phyloP scores from a whole-genome alignment of 1,140 invertebrate species.

The Monochamus saltuarius region DNA sequence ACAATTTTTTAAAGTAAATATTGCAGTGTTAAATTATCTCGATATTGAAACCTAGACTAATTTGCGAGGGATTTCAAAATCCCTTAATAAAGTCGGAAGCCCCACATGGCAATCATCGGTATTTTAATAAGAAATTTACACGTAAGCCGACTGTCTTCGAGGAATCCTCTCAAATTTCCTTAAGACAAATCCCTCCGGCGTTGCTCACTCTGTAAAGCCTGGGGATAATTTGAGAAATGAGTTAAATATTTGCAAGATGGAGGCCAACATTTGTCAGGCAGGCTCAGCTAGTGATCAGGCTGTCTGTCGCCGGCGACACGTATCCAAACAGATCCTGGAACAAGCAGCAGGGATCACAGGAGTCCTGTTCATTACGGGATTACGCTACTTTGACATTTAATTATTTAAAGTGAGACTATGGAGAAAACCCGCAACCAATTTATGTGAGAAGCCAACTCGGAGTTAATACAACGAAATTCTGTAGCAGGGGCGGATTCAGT shows the following conservation, averaged over 20 bases:
- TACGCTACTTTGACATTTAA: conserved; percentile 47
- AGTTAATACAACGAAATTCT: conserved; percentile 24
- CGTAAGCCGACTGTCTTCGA: too few relatives aligned
- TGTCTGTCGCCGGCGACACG: conserved; percentile 19
- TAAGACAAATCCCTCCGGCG: conserved; percentile 1
- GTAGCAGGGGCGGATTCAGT: conserved; percentile 4
- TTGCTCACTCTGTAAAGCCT: background rate
- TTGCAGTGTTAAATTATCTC: too few relatives aligned
- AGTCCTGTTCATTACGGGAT: conserved; percentile 44
- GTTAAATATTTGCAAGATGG: conserved; percentile 27
- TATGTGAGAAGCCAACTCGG: conserved; percentile 37
- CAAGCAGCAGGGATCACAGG: conserved; percentile 25
- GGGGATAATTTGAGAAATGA: conserved; percentile 14
- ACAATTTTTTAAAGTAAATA: too few relatives aligned
- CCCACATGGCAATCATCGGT: too few relatives aligned
- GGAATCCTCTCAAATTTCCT: too few relatives aligned
- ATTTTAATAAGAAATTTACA: too few relatives aligned
- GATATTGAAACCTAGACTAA: too few relatives aligned
- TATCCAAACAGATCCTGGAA: conserved; percentile 35
- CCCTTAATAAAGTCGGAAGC: too few relatives aligned
- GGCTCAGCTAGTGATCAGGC: conserved; percentile 31
- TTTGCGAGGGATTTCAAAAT: too few relatives aligned
- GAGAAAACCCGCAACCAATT: conserved; percentile 41
- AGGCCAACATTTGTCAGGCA: conserved; percentile 32
- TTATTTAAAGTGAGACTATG: conserved; percentile 47